Evolutionary conservation across 1,140 invertebrate genomes (phyloP).

Genomic region (Macrostomum lignano): DNA sequence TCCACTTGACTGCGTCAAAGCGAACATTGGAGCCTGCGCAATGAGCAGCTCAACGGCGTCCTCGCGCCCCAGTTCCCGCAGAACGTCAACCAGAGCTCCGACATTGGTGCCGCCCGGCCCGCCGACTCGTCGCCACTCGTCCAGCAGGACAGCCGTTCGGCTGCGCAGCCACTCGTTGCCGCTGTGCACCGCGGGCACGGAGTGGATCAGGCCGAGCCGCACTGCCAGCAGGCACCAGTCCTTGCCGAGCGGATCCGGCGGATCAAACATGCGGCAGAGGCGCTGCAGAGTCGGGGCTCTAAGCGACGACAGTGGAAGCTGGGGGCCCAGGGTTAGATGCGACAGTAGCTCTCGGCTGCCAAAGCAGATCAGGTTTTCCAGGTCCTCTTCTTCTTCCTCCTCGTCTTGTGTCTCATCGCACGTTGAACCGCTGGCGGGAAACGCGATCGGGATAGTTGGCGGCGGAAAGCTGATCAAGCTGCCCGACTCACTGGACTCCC

Average conservation of each 20-base stretch:
- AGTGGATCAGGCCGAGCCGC: constrained; percentile 36
- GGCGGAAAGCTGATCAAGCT: no score
- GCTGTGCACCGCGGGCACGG: constrained; percentile 31
- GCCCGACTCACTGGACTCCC: no score
- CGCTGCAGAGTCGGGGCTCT: constrained; percentile 29
- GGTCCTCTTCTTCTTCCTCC: constrained; percentile 38
- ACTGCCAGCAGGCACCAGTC: constrained; percentile 55
- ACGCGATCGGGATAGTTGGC: no score
- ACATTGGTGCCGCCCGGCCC: no score
- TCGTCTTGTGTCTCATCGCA: no score
- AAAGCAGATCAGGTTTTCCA: constrained; percentile 42
- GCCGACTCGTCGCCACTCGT: no score
- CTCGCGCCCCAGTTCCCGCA: constrained; percentile 29
- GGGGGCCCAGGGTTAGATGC: constrained; percentile 25
- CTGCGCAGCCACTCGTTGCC: constrained; percentile 19
- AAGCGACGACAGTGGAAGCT: constrained; percentile 31
- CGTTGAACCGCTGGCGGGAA: no score
- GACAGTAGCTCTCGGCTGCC: constrained; percentile 30
- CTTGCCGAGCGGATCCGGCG: constrained; percentile 43
- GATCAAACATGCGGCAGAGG: constrained; percentile 39
- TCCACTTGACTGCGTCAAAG: no score
- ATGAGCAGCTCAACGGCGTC: constrained; percentile 33
- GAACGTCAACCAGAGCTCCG: constrained; percentile 26
- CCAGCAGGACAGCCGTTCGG: no score
- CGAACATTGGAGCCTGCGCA: no score